Evolutionary conservation across 2,113 vertebrate species (phyloP).

Genomic region (Gallinago media): DNA sequence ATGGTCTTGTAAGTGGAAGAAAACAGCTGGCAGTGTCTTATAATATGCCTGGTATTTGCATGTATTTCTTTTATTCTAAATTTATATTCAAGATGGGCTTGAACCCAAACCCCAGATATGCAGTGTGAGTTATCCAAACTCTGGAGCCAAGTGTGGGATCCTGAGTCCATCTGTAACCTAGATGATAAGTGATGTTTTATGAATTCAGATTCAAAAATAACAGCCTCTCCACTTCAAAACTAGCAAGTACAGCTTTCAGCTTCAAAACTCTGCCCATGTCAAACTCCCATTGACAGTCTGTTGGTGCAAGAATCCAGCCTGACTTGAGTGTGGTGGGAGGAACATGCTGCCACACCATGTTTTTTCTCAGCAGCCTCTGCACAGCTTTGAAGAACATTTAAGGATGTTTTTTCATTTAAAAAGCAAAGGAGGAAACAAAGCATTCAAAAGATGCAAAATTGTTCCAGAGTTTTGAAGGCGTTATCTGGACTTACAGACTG

Average conservation of each 20-base stretch:
- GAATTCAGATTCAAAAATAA: constrained; percentile 53
- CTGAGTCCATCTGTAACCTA: constrained; percentile 60
- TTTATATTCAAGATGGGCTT: constrained; percentile 52
- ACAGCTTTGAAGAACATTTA: not conserved
- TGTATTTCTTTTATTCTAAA: constrained; percentile 58
- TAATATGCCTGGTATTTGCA: constrained; percentile 48
- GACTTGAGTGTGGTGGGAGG: constrained; percentile 2
- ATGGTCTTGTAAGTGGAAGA: not conserved
- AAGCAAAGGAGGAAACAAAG: not conserved
- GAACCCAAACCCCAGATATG: constrained; percentile 59
- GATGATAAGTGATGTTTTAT: constrained; percentile 3
- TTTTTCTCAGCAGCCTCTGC: constrained; percentile 10
- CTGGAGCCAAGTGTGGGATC: constrained; percentile 58
- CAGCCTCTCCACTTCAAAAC: constrained; percentile 40
- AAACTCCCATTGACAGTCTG: constrained; percentile 42
- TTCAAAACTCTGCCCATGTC: constrained; percentile 46
- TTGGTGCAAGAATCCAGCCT: constrained; percentile 37
- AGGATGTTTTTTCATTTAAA: not conserved
- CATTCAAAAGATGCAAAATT: not conserved
- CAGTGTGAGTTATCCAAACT: constrained; percentile 14
- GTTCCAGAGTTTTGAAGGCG: not conserved
- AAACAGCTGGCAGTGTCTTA: constrained; percentile 63
- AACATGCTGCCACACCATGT: not conserved
- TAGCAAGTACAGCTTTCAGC: constrained; percentile 17
- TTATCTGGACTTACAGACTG: not conserved